Evolutionary conservation across 1,140 invertebrate species (phyloP).

Genomic region (Phocides pigmalion): DNA sequence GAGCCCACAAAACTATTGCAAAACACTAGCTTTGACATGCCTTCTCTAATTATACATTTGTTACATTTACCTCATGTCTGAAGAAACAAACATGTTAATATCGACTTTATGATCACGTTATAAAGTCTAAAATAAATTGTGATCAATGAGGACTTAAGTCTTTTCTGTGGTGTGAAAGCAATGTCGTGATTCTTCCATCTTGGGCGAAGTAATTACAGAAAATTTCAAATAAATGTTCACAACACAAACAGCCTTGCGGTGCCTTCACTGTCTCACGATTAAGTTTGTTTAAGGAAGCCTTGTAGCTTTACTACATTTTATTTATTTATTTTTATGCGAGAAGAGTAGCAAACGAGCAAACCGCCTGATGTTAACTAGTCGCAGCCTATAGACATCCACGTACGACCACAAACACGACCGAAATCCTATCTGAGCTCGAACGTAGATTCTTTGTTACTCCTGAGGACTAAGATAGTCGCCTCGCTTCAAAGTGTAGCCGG

Average conservation of each 20-base stretch:
- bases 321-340: too few relatives aligned
- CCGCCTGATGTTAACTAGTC: too few relatives aligned
- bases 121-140: conserved; percentile 19
- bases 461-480: too few relatives aligned
- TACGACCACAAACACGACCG: too few relatives aligned
- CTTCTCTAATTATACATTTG: conserved; percentile 38
- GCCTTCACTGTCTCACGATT: conserved; percentile 8
- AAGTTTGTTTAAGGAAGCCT: conserved; percentile 19
- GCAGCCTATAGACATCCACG: too few relatives aligned
- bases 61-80: neutral
- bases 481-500: too few relatives aligned
- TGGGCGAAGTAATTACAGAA: conserved; percentile 46
- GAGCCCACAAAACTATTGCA: conserved; percentile 31
- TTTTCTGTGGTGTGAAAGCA: neutral
- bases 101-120: neutral
- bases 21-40: conserved; percentile 18
- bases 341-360: too few relatives aligned
- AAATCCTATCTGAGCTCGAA: too few relatives aligned
- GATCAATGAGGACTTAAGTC: neutral
- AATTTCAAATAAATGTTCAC: conserved; percentile 38
- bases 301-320: neutral
- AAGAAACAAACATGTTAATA: neutral
- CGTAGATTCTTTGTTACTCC: too few relatives aligned
- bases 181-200: conserved; percentile 41
- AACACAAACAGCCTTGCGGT: conserved; percentile 13